phyloP scores from a whole-genome alignment of 1,140 invertebrate genomes.

The Dendroctonus ponderosae region DNA sequence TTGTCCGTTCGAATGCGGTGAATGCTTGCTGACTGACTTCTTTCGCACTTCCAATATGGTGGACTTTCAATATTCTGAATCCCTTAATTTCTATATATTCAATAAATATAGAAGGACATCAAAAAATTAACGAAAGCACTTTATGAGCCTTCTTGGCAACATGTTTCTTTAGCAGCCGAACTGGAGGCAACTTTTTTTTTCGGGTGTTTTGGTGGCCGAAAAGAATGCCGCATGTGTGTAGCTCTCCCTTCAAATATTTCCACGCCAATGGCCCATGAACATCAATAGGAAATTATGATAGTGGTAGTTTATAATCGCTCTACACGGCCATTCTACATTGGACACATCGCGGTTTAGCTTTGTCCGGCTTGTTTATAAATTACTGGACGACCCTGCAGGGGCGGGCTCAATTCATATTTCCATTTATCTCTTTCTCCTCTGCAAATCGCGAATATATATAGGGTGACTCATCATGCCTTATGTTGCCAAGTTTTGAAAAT shows the following conservation, averaged over 20 bases:
- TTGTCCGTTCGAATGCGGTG: background rate
- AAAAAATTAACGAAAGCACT: no score
- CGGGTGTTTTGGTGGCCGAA: no score
- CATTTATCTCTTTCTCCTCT: constrained; percentile 9
- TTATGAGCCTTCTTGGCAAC: no score
- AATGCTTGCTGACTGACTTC: no score
- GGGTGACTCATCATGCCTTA: background rate
- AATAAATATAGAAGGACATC: no score
- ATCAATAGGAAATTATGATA: constrained; percentile 47
- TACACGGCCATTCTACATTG: constrained; percentile 43
- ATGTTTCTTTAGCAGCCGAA: no score
- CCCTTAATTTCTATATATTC: no score
- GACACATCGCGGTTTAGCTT: constrained; percentile 43
- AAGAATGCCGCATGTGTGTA: no score
- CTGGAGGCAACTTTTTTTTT: no score
- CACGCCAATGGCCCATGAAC: constrained; percentile 44
- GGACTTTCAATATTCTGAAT: no score
- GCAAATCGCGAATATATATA: background rate
- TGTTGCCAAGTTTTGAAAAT: no score
- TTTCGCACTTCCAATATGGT: no score
- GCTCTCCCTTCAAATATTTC: background rate
- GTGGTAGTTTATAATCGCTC: constrained; percentile 43
- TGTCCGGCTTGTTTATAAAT: constrained; percentile 44
- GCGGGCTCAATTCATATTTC: constrained; percentile 11
- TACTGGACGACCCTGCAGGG: constrained; percentile 32